phyloP scores from a whole-genome alignment of 2,113 vertebrate species.

The Apodemus speciosus region DNA sequence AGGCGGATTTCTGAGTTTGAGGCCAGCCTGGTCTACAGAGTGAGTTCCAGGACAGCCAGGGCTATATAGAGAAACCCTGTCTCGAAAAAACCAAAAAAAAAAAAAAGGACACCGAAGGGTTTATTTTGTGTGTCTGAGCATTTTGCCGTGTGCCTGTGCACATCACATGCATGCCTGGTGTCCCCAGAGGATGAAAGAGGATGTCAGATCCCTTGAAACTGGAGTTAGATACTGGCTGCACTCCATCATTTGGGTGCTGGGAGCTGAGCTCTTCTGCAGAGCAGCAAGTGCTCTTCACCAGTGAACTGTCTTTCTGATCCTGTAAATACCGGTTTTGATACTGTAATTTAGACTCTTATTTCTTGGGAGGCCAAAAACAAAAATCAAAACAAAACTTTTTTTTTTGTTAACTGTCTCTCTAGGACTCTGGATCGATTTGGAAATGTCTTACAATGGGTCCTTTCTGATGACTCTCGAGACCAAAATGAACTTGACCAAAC shows the following conservation, averaged over 20 bases:
- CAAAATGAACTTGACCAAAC: constrained; percentile 97
- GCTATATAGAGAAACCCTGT: too few species aligned
- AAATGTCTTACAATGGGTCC: constrained; percentile 96
- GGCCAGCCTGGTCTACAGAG: too few species aligned
- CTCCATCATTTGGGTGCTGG: background rate
- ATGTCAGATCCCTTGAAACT: background rate
- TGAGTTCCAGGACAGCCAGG: too few species aligned
- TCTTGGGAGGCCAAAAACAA: background rate
- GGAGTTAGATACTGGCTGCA: background rate
- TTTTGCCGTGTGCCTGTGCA: background rate
- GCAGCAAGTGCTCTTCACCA: background rate
- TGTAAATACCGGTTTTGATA: background rate
- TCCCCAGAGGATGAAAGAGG: background rate
- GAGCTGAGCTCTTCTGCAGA: background rate
- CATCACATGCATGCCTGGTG: background rate
- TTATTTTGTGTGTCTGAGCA: background rate
- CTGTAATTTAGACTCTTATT: constrained; percentile 27
- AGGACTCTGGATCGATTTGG: constrained; percentile 98
- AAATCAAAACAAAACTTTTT: background rate
- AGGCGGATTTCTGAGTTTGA: too few species aligned
- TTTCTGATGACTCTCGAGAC: constrained; percentile 99
- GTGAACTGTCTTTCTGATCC: background rate
- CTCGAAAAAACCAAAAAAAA: too few species aligned
- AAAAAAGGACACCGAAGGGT: constrained; percentile 1
- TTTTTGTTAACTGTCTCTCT: constrained; percentile 65